phyloP scores from a whole-genome alignment of 2,888 invertebrate genomes.

The Cylloceria caligata region DNA sequence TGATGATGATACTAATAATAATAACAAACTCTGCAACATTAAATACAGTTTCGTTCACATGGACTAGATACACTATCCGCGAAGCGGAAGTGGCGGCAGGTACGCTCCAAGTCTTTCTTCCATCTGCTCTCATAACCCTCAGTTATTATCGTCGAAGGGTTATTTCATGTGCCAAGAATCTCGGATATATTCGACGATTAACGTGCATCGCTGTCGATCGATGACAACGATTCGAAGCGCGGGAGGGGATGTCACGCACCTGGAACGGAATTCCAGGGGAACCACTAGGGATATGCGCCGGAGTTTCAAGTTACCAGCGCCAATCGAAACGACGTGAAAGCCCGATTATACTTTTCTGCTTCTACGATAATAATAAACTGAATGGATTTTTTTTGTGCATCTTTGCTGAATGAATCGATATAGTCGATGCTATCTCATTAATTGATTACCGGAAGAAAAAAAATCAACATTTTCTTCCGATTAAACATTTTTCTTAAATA shows the following conservation, averaged over 20 bases:
- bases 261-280: not conserved
- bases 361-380: not conserved
- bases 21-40: constrained; percentile 82
- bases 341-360: not conserved
- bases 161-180: constrained; percentile 12
- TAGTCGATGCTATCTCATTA: not conserved
- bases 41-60: constrained; percentile 82
- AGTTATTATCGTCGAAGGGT: constrained; percentile 14
- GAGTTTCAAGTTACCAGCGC: not conserved
- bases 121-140: not conserved
- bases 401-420: not conserved
- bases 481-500: too few species aligned
- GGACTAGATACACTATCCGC: constrained; percentile 80
- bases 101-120: constrained; percentile 56
- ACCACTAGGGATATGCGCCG: constrained; percentile 3
- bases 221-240: constrained; percentile 23
- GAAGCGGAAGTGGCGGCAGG: constrained; percentile 65
- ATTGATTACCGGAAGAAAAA: not conserved
- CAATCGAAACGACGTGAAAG: constrained; percentile 6
- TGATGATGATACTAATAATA: constrained; percentile 71
- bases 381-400: not conserved
- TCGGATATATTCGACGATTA: constrained; percentile 22
- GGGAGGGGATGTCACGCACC: not conserved
- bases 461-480: too few species aligned
- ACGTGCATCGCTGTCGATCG: constrained; percentile 33